These are phyloP conservation scores for Ammospiza maritima DNA, from an alignment of 2,797 vertebrate genomes.

Conservation along the genomic window DNA sequence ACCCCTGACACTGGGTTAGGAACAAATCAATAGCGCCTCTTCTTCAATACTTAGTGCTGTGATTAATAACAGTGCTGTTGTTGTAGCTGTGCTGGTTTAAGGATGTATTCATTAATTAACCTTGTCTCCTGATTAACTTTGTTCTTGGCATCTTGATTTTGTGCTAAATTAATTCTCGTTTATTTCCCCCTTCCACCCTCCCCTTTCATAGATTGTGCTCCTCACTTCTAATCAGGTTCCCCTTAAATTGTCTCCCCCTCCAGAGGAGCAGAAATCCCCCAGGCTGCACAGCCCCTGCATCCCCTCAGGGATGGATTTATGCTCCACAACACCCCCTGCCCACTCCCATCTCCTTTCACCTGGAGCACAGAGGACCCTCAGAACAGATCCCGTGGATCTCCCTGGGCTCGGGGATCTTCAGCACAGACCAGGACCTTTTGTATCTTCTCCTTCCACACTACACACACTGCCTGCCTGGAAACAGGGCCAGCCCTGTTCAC, in stretches of 20 bases:
- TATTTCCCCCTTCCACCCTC: conserved; percentile 21
- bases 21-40: not conserved
- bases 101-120: conserved; percentile 59
- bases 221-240: not conserved
- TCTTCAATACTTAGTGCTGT: not conserved
- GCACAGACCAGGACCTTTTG: fast-evolving
- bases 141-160: conserved; percentile 60
- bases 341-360: not conserved
- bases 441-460: not conserved
- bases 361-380: not conserved
- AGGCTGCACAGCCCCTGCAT: not conserved
- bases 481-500: not conserved
- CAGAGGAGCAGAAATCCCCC: not conserved
- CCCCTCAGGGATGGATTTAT: not conserved
- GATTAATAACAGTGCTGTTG: conserved; percentile 39
- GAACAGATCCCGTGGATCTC: not conserved
- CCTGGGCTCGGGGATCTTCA: not conserved
- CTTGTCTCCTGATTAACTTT: conserved; percentile 59
- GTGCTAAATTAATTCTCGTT: conserved; percentile 57
- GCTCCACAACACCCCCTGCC: not conserved
- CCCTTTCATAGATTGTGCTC: not conserved
- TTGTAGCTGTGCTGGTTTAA: conserved; percentile 37
- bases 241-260: not conserved
- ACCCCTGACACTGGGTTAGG: not conserved
- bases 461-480: not conserved